A percentile compares a stretch with the other conserved stretches of the same genome.
Conservation (phyloP, 37 sponge, comb jelly and placozoan genomes). For the Tethya wilhelma region DNA sequence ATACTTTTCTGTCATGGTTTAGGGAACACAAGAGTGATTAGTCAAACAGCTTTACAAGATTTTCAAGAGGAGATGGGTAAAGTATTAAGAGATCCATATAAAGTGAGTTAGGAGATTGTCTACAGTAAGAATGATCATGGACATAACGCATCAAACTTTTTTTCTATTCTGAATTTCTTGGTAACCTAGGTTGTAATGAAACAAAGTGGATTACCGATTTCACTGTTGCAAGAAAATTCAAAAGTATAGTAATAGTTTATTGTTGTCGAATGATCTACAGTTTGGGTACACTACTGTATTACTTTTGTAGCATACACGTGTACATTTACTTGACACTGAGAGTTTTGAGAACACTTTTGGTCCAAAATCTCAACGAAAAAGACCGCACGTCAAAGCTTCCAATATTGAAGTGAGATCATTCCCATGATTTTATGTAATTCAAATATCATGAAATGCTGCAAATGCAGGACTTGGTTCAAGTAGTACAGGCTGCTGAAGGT, state of each 20-base stretch:
- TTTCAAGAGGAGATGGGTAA: slow-evolving; percentile 97
- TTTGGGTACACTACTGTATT: too few relatives aligned
- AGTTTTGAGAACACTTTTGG: slow-evolving; percentile 94
- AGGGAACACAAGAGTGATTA: slow-evolving; percentile 93
- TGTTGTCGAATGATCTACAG: neutral
- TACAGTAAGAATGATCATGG: too few relatives aligned
- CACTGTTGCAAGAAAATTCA: slow-evolving; percentile 87
- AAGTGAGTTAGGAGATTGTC: slow-evolving; percentile 45
- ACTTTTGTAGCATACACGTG: slow-evolving; percentile 64
- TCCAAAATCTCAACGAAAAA: slow-evolving; percentile 86
- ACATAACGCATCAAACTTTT: too few relatives aligned
- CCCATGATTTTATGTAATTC: neutral
- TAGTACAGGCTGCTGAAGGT: too few relatives aligned
- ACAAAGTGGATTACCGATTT: slow-evolving; percentile 89
- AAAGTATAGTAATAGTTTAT: slow-evolving; percentile 59
- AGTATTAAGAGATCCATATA: slow-evolving; percentile 92
- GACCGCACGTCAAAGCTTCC: slow-evolving; percentile 67
- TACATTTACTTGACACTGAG: slow-evolving; percentile 95
- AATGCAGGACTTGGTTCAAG: too few relatives aligned
- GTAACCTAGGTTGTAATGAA: slow-evolving; percentile 89
- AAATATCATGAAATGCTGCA: neutral
- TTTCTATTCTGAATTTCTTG: too few relatives aligned
- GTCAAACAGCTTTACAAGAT: slow-evolving; percentile 91
- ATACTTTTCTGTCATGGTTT: too few relatives aligned
- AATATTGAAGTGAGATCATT: slow-evolving; percentile 73